phyloP scores from a whole-genome alignment of 1,140 invertebrate species.

The Drosophila sproati region DNA sequence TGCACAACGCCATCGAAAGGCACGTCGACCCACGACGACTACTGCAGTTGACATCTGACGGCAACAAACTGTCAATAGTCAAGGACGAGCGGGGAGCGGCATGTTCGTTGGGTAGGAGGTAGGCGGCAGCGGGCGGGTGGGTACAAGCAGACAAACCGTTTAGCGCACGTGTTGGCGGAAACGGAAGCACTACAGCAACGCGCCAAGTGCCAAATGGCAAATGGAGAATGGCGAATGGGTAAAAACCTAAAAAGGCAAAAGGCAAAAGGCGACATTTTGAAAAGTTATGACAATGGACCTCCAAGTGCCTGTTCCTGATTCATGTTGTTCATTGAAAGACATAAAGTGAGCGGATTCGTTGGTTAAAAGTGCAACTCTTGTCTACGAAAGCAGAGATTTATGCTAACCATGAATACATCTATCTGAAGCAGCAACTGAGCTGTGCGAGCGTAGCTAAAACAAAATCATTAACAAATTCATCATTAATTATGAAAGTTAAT shows the following conservation, averaged over 20 bases:
- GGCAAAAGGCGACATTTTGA: conserved; percentile 3
- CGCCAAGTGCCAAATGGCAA: conserved; percentile 37
- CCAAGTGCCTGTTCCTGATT: conserved; percentile 17
- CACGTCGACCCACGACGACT: conserved; percentile 60
- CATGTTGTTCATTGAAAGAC: conserved; percentile 18
- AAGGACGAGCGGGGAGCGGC: neutral
- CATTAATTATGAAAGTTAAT: no score
- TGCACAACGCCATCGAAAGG: conserved; percentile 43
- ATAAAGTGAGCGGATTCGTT: conserved; percentile 3
- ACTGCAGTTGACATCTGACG: conserved; percentile 75
- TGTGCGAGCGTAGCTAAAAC: no score
- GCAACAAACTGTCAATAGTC: conserved; percentile 36
- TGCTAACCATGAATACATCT: conserved; percentile 19
- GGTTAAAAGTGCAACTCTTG: conserved; percentile 15
- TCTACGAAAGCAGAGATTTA: neutral
- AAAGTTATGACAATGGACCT: conserved; percentile 34
- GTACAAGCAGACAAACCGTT: conserved; percentile 60
- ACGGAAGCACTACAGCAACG: conserved; percentile 50
- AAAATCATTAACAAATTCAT: no score
- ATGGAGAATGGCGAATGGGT: conserved; percentile 8
- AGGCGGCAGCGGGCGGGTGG: neutral
- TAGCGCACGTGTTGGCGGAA: conserved; percentile 71
- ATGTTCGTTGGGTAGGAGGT: neutral
- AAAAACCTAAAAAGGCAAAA: conserved; percentile 14
- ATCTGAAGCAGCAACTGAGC: neutral